These are phyloP conservation scores for Gymnorhina tibicen DNA, from an alignment of 2,113 vertebrate species.

Conservation along the genomic window DNA sequence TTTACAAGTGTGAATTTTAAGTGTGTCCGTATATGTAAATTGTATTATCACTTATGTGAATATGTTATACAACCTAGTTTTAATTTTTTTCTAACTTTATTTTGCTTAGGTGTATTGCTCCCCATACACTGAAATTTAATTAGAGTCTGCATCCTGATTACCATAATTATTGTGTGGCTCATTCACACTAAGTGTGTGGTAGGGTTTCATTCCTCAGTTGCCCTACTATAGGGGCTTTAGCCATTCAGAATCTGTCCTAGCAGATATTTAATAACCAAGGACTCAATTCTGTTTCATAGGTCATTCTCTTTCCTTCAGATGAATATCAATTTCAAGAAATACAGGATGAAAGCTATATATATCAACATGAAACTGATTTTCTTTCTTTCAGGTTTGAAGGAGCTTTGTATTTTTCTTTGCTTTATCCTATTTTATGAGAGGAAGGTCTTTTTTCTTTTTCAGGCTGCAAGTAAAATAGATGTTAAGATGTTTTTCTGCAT, in stretches of 20 bases:
- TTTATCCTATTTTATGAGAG: background rate
- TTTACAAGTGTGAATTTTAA: slow-evolving; percentile 43
- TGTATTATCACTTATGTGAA: slow-evolving; percentile 45
- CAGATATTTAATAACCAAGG: background rate
- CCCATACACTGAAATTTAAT: slow-evolving; percentile 49
- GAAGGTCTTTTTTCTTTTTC: background rate
- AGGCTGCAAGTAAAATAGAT: background rate
- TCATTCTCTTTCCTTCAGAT: background rate
- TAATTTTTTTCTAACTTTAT: slow-evolving; percentile 50
- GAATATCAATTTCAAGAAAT: background rate
- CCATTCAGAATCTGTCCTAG: background rate
- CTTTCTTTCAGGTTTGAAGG: background rate
- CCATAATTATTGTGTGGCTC: slow-evolving; percentile 18
- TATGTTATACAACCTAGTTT: background rate
- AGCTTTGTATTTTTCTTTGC: background rate
- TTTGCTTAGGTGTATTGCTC: slow-evolving; percentile 42
- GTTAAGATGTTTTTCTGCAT: slow-evolving; percentile 15
- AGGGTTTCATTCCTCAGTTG: background rate
- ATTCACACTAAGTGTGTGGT: background rate
- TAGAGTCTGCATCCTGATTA: slow-evolving; percentile 60
- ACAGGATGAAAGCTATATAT: background rate
- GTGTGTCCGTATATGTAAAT: background rate
- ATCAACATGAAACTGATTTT: background rate
- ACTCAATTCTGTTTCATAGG: background rate
- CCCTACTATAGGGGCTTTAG: background rate